These are phyloP conservation scores for Amia ocellicauda DNA, from an alignment of 2,113 vertebrate genomes.

Conservation along the genomic window DNA sequence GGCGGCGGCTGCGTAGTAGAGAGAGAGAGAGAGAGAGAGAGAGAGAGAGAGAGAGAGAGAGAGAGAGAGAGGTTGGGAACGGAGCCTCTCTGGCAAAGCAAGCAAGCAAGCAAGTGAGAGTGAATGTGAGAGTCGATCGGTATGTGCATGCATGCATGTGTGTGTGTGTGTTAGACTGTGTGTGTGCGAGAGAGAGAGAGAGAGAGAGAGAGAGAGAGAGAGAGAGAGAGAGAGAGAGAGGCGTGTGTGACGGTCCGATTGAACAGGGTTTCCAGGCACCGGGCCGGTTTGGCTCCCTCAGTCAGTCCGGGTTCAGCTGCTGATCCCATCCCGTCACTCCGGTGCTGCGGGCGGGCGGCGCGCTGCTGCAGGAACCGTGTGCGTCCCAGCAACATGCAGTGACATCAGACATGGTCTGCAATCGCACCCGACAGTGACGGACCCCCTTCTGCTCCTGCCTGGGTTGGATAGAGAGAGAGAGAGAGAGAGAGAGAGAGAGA, in stretches of 20 bases:
- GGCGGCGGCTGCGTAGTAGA: conserved; percentile 8
- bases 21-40: conserved; percentile 10
- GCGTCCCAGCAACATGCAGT: not conserved
- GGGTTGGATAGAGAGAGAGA: conserved; percentile 5
- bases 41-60: conserved; percentile 11
- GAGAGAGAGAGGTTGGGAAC: conserved; percentile 13
- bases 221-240: conserved; percentile 11
- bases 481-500: no score
- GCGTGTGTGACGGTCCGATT: conserved; percentile 25
- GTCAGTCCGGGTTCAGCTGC: conserved; percentile 13
- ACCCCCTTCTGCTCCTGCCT: conserved; percentile 26
- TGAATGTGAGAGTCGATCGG: not conserved
- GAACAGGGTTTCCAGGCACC: conserved; percentile 34
- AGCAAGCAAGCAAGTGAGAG: conserved; percentile 9
- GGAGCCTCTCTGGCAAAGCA: conserved; percentile 15
- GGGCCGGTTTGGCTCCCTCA: conserved; percentile 8
- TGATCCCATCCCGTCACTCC: conserved; percentile 17
- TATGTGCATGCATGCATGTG: conserved; percentile 8
- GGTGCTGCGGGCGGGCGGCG: conserved; percentile 24
- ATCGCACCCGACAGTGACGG: conserved; percentile 26
- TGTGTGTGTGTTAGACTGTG: conserved; percentile 6
- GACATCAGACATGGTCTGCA: conserved; percentile 29
- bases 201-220: not conserved
- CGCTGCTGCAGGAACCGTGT: not conserved
- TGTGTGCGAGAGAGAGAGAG: no score